Conservation (phyloP, 2,888 invertebrate species). For the Luperina nickerlii region DNA sequence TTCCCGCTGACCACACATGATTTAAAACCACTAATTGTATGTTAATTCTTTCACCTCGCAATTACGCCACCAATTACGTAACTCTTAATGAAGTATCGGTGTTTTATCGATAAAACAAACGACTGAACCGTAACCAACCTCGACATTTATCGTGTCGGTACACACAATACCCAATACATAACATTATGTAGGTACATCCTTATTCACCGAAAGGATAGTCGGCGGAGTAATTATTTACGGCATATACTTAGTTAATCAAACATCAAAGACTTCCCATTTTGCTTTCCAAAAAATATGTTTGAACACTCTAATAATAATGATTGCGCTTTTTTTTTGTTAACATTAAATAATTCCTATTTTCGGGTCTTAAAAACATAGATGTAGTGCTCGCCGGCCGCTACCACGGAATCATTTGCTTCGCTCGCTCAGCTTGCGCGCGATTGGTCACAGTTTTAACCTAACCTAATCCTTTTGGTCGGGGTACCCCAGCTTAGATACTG, state of each 20-base stretch:
- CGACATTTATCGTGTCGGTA: not conserved
- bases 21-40: constrained; percentile 44
- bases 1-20: constrained; percentile 20
- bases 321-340: not conserved
- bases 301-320: not conserved
- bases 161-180: not conserved
- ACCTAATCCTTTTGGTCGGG: too few species aligned
- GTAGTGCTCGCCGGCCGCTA: too few species aligned
- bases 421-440: not conserved
- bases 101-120: constrained; percentile 45
- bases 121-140: constrained; percentile 14
- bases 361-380: not conserved
- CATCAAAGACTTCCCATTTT: not conserved
- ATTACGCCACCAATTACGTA: constrained; percentile 43
- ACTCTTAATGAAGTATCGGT: constrained; percentile 42
- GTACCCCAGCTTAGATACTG: too few species aligned
- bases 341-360: not conserved
- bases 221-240: not conserved
- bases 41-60: constrained; percentile 49
- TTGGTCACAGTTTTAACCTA: too few species aligned
- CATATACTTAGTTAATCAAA: not conserved
- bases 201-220: not conserved
- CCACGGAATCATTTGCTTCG: too few species aligned
- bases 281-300: not conserved
- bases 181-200: not conserved